A percentile compares a stretch with the other conserved stretches of the same genome.
phyloP scores from a whole-genome alignment of 2,888 invertebrate genomes.

The Nebria salina region DNA sequence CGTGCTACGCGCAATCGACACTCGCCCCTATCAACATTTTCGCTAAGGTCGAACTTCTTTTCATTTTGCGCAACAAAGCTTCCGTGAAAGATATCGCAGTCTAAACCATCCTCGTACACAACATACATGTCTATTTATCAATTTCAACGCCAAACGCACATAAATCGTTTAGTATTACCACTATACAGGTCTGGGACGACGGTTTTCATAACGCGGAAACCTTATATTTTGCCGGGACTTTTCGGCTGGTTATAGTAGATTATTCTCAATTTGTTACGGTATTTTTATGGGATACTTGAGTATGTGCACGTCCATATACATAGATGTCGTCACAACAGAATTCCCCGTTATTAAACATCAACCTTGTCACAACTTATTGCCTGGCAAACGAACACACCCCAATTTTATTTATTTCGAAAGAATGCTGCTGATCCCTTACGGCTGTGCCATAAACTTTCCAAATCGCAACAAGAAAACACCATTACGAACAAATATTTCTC shows the following conservation, averaged over 20 bases:
- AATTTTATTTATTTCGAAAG: conserved; percentile 12
- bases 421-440: background rate
- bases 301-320: conserved; percentile 25
- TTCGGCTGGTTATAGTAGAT: conserved; percentile 43
- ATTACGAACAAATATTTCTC: background rate
- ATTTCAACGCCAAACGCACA: conserved; percentile 45
- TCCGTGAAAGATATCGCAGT: conserved; percentile 34
- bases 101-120: conserved; percentile 35
- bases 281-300: conserved; percentile 42
- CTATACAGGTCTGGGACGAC: conserved; percentile 30
- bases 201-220: conserved; percentile 44
- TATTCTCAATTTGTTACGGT: conserved; percentile 45
- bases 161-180: conserved; percentile 45
- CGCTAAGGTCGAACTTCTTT: background rate
- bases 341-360: background rate
- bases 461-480: background rate
- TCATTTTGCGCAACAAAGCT: conserved; percentile 35
- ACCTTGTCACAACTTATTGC: conserved; percentile 9
- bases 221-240: conserved; percentile 37
- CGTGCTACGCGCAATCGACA: background rate
- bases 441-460: background rate
- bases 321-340: conserved; percentile 28
- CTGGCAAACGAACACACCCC: background rate
- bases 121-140: conserved; percentile 47
- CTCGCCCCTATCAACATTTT: background rate